These are phyloP conservation scores for Lepidurus arcticus DNA, from an alignment of 1,140 invertebrate genomes.

Conservation along the genomic window DNA sequence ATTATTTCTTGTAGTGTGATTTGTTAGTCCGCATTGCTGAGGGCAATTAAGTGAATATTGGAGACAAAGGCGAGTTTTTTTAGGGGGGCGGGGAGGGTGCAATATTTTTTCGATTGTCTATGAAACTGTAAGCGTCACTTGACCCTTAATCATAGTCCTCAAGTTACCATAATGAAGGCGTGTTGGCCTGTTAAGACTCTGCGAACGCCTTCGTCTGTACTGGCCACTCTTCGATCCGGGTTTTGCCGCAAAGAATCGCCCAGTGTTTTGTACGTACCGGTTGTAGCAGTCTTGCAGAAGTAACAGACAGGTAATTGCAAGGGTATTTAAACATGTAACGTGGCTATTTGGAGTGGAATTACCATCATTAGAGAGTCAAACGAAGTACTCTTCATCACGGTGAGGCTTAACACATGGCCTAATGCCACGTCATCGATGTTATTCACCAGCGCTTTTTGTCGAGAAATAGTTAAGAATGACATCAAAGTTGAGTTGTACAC, in stretches of 20 bases:
- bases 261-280: background rate
- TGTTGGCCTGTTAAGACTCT: background rate
- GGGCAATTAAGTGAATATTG: no score
- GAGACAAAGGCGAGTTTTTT: no score
- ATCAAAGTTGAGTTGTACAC: slow-evolving; percentile 26
- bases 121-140: background rate
- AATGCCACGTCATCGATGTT: slow-evolving; percentile 24
- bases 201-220: background rate
- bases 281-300: background rate
- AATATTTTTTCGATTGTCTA: background rate
- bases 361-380: slow-evolving; percentile 27
- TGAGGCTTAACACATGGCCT: background rate
- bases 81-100: no score
- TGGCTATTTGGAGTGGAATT: background rate
- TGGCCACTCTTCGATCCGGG: background rate
- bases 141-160: background rate
- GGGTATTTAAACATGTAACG: background rate
- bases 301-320: background rate
- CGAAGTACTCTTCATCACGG: slow-evolving; percentile 27
- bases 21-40: no score
- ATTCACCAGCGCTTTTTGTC: slow-evolving; percentile 2
- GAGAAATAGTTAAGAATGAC: slow-evolving; percentile 20
- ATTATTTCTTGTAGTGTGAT: no score
- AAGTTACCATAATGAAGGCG: background rate
- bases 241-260: background rate